phyloP scores from a whole-genome alignment of 2,888 invertebrate genomes.

The Megaustenia siamemsis region DNA sequence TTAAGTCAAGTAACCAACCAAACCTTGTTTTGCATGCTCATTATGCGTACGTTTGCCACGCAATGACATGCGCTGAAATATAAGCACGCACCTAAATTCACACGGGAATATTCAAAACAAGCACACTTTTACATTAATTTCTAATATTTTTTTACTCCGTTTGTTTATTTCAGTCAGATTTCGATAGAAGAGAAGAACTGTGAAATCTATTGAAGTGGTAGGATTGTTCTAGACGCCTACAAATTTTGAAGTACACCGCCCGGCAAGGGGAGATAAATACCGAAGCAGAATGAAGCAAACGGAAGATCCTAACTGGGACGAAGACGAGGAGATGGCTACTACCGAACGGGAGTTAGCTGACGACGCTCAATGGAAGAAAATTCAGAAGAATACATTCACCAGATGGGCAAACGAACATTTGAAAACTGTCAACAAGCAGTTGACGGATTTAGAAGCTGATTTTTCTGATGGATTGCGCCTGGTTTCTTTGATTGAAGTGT shows the following conservation, averaged over 20 bases:
- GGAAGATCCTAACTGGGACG: conserved; percentile 69
- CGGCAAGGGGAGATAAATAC: conserved; percentile 59
- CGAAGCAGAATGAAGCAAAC: conserved; percentile 56
- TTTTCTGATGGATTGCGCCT: conserved; percentile 89
- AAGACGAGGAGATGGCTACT: conserved; percentile 78
- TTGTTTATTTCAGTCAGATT: conserved; percentile 20
- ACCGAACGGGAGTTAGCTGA: conserved; percentile 87
- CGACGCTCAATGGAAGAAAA: conserved; percentile 95
- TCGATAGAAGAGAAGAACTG: conserved; percentile 13
- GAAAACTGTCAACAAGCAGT: conserved; percentile 88
- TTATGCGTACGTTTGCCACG: not conserved
- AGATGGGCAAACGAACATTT: conserved; percentile 96
- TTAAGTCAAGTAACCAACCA: not conserved
- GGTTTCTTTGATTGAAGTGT: conserved; percentile 85
- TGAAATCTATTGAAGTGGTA: conserved; percentile 23
- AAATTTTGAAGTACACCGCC: conserved; percentile 50
- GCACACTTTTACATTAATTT: not conserved
- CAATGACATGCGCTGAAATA: not conserved
- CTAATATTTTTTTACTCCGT: not conserved
- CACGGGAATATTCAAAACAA: not conserved
- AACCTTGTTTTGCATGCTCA: not conserved
- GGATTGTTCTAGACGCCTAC: conserved; percentile 48
- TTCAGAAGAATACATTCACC: conserved; percentile 96
- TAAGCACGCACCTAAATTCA: not conserved
- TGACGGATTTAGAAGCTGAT: conserved; percentile 90